Evolutionary conservation across 2,797 vertebrate species (phyloP).

Genomic region (Pitangus sulphuratus): DNA sequence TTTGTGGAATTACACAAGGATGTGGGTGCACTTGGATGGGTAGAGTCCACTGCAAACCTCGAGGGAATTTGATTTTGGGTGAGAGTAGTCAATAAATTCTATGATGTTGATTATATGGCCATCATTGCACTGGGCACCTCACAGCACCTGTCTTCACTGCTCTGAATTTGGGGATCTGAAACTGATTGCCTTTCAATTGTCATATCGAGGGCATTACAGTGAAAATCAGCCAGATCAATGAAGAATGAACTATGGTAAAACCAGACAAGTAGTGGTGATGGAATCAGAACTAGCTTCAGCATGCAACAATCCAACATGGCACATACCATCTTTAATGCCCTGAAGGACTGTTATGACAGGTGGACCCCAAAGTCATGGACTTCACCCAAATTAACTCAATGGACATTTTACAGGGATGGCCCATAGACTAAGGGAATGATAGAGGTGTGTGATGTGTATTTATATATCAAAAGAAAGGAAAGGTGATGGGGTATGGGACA

Average conservation of each 20-base stretch:
- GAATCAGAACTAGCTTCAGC: not conserved
- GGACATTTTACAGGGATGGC: not conserved
- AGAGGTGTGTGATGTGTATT: rapidly evolving
- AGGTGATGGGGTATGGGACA: not conserved
- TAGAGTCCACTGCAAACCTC: not conserved
- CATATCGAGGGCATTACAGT: not conserved
- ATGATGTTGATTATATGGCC: not conserved
- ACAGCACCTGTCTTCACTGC: not conserved
- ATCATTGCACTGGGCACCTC: not conserved
- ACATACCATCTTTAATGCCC: not conserved
- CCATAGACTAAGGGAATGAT: not conserved
- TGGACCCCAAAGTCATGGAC: not conserved
- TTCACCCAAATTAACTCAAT: not conserved
- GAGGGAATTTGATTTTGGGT: not conserved
- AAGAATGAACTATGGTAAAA: not conserved
- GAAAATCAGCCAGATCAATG: not conserved
- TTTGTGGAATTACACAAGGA: not conserved
- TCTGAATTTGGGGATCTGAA: not conserved
- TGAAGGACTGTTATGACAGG: not conserved
- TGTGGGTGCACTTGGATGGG: not conserved
- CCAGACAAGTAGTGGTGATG: not conserved
- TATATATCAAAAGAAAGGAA: not conserved
- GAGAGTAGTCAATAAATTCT: not conserved
- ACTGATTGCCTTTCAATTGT: not conserved
- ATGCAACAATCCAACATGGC: not conserved